These are phyloP conservation scores for Sinelater perroti DNA, from an alignment of 2,888 invertebrate genomes.

Conservation along the genomic window DNA sequence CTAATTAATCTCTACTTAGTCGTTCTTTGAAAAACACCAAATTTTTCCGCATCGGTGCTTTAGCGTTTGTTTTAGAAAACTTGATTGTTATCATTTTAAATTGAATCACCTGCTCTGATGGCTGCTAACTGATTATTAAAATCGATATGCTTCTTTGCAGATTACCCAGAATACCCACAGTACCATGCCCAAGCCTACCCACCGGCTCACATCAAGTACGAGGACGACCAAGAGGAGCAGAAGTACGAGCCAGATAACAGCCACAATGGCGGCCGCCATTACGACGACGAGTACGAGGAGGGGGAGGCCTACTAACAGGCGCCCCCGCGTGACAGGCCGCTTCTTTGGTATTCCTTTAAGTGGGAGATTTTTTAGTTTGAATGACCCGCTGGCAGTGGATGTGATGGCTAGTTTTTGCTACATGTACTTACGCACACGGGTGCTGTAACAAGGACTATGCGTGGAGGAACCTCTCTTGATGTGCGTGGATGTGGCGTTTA, in stretches of 20 bases:
- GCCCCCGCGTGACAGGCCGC: too few species aligned
- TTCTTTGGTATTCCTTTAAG: too few species aligned
- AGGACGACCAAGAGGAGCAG: slow-evolving; percentile 74
- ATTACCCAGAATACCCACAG: slow-evolving; percentile 78
- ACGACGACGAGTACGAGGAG: slow-evolving; percentile 60
- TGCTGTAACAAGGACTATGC: too few species aligned
- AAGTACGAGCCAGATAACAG: slow-evolving; percentile 73
- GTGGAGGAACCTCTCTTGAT: too few species aligned
- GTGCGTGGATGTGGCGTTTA: too few species aligned
- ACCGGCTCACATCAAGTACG: slow-evolving; percentile 73
- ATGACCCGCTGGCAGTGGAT: too few species aligned
- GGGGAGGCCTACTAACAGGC: slow-evolving; percentile 58
- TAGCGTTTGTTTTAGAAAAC: neutral
- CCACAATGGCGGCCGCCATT: slow-evolving; percentile 57
- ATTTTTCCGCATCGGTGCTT: neutral
- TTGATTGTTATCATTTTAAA: neutral
- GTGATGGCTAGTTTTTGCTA: too few species aligned
- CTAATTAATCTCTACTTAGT: too few species aligned
- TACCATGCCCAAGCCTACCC: slow-evolving; percentile 67
- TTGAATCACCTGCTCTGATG: neutral
- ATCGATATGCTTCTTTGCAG: slow-evolving; percentile 63
- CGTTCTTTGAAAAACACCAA: slow-evolving; percentile 11
- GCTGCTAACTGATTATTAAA: too few species aligned
- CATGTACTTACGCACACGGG: too few species aligned
- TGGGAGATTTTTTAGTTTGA: too few species aligned